Conservation (phyloP, 2,113 vertebrate species). For the Helogale parvula region DNA sequence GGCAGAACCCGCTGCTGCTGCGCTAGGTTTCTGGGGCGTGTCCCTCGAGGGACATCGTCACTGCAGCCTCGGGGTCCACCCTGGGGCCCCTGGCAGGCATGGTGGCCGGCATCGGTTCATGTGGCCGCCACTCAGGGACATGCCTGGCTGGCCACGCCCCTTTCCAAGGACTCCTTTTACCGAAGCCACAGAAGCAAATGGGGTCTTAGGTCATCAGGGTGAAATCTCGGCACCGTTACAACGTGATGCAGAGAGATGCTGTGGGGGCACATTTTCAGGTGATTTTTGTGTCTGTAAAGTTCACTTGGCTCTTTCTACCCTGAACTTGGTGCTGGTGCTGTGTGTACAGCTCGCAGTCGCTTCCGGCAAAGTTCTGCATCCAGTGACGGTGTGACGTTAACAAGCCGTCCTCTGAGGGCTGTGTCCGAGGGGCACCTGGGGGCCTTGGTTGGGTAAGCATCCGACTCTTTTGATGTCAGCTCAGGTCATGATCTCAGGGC, state of each 20-base stretch:
- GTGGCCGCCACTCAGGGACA: neutral
- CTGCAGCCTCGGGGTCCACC: accelerated
- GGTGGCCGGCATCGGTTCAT: accelerated
- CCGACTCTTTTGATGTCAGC: no score
- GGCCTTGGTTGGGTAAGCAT: no score
- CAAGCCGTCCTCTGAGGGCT: no score
- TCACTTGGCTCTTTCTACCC: accelerated
- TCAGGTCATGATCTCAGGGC: no score
- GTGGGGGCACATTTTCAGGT: neutral
- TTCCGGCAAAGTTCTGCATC: neutral
- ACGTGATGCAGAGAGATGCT: neutral
- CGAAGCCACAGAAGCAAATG: accelerated
- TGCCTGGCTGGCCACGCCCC: neutral
- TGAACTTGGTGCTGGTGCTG: neutral
- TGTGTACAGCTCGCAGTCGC: accelerated
- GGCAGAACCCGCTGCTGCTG: accelerated
- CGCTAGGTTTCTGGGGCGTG: neutral
- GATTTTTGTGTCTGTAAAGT: neutral
- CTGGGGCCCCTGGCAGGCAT: accelerated
- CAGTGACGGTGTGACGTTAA: accelerated
- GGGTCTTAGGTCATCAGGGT: accelerated
- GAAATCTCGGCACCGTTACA: accelerated
- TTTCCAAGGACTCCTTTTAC: neutral
- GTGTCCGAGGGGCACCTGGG: neutral
- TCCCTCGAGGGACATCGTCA: neutral